phyloP scores from a whole-genome alignment of 2,797 vertebrate species.

The Lepus townsendii region DNA sequence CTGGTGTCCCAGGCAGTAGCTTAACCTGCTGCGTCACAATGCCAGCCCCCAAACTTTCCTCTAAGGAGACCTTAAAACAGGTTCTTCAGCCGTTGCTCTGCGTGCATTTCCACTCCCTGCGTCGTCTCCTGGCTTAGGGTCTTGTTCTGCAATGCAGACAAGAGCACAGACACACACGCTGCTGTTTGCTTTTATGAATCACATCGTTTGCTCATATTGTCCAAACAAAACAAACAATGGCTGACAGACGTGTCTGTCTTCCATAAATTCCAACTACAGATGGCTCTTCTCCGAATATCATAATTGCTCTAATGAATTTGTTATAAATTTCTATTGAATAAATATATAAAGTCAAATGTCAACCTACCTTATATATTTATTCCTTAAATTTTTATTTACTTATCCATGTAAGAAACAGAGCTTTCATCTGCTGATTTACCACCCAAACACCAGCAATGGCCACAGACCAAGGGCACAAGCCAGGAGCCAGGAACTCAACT shows the following conservation, averaged over 20 bases:
- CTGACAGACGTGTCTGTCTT: not conserved
- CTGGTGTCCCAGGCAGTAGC: too few species aligned
- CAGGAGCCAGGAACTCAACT: too few species aligned
- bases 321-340: not conserved
- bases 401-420: too few species aligned
- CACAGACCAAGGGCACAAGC: too few species aligned
- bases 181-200: not conserved
- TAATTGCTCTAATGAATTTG: not conserved
- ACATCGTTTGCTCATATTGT: not conserved
- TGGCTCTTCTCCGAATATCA: not conserved
- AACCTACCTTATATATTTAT: not conserved
- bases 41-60: not conserved
- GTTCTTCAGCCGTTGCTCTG: not conserved
- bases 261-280: not conserved
- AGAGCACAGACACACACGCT: not conserved
- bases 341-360: not conserved
- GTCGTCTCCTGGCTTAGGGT: not conserved
- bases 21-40: too few species aligned
- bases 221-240: not conserved
- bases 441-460: too few species aligned
- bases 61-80: not conserved
- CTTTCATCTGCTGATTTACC: too few species aligned
- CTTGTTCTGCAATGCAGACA: not conserved
- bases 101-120: not conserved
- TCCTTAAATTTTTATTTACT: too few species aligned